A percentile compares a stretch with the other conserved stretches of the same genome.
phyloP scores from a whole-genome alignment of 2,113 vertebrate species.

The Thamnophis sirtalis region DNA sequence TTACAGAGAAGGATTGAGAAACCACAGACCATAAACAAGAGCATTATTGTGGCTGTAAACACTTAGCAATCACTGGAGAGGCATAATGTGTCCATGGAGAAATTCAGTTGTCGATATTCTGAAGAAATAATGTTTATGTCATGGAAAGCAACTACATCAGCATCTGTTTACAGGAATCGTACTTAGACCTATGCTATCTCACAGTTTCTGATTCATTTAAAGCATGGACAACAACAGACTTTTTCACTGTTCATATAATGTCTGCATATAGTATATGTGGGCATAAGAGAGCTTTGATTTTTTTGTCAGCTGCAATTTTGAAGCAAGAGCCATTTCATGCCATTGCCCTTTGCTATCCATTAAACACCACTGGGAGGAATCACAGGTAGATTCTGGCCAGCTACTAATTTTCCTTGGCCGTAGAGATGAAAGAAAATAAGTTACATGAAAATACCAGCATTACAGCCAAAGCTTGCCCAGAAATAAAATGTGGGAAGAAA shows the following conservation, averaged over 20 bases:
- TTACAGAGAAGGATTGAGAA: conserved; percentile 61
- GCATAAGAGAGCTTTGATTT: neutral
- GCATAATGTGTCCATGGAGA: conserved; percentile 54
- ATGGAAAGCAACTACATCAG: conserved; percentile 10
- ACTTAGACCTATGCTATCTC: conserved; percentile 13
- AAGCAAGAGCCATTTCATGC: conserved; percentile 14
- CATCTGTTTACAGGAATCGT: conserved; percentile 39
- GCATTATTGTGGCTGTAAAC: conserved; percentile 64
- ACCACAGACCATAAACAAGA: conserved; percentile 59
- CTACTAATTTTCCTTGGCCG: conserved; percentile 22
- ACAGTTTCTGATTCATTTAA: conserved; percentile 22
- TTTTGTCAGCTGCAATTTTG: conserved; percentile 4
- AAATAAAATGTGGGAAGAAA: neutral
- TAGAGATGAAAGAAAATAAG: conserved; percentile 11
- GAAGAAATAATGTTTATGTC: conserved; percentile 42
- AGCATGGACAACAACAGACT: conserved; percentile 31
- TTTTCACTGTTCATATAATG: conserved; percentile 21
- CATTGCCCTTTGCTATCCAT: conserved; percentile 18
- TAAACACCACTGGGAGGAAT: conserved; percentile 12
- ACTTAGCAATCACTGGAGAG: conserved; percentile 53
- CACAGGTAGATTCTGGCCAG: conserved; percentile 8
- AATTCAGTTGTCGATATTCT: conserved; percentile 53
- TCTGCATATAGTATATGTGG: conserved; percentile 27
- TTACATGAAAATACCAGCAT: conserved; percentile 8
- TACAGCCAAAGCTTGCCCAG: neutral